Evolutionary conservation across 2,797 vertebrate species (phyloP).

Genomic region (Knipowitschia caucasica): DNA sequence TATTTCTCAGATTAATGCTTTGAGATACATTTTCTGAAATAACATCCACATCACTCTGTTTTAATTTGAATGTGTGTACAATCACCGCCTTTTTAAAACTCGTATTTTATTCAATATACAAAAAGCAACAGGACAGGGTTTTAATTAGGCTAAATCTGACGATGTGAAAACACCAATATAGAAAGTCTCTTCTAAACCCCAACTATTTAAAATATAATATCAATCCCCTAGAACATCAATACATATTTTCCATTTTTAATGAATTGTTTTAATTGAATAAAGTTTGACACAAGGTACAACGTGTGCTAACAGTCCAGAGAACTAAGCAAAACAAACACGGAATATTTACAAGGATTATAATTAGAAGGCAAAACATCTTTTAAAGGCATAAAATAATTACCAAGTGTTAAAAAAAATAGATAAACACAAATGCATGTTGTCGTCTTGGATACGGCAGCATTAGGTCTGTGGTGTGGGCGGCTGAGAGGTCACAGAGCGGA

Average conservation of each 20-base stretch:
- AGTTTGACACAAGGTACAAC: too few relatives aligned
- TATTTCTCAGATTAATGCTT: too few relatives aligned
- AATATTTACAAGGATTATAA: not conserved
- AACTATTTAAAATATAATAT: too few relatives aligned
- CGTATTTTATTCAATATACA: too few relatives aligned
- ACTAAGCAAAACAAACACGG: not conserved
- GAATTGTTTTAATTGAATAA: not conserved
- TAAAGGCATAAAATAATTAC: not conserved
- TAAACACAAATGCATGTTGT: not conserved
- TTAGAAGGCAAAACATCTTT: not conserved
- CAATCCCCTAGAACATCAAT: not conserved
- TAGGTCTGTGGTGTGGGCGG: not conserved
- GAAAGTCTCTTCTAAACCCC: too few relatives aligned
- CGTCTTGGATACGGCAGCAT: not conserved
- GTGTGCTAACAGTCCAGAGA: not conserved
- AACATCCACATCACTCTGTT: too few relatives aligned
- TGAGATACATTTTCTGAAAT: too few relatives aligned
- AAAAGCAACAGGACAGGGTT: too few relatives aligned
- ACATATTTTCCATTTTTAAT: not conserved
- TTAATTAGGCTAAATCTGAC: too few relatives aligned
- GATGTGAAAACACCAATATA: too few relatives aligned
- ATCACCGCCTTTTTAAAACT: too few relatives aligned
- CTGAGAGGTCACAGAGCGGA: slow-evolving; percentile 56
- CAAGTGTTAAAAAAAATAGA: not conserved
- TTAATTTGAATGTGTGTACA: too few relatives aligned